These are phyloP conservation scores for Palloptera scutellata DNA, from an alignment of 2,888 invertebrate genomes.

Conservation along the genomic window DNA sequence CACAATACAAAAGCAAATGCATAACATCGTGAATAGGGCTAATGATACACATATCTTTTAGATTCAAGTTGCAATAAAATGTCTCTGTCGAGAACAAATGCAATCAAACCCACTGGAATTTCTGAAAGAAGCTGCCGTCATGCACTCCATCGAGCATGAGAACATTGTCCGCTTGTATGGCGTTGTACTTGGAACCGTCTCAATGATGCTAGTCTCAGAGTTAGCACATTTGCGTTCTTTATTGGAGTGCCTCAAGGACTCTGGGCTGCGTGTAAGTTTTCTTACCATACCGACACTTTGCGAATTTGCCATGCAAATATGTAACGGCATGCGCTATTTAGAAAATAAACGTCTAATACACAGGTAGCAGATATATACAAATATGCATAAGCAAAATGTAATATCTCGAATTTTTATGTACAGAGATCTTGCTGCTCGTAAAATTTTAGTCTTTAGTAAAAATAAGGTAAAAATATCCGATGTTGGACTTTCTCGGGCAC, in stretches of 20 bases:
- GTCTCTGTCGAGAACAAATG: constrained; percentile 92
- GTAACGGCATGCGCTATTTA: constrained; percentile 97
- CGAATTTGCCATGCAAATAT: constrained; percentile 94
- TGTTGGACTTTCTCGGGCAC: constrained; percentile 92
- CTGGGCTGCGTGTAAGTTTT: constrained; percentile 88
- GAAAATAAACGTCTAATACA: constrained; percentile 96
- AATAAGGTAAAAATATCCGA: constrained; percentile 98
- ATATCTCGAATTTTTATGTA: no score
- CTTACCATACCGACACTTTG: constrained; percentile 88
- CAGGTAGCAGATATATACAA: constrained; percentile 66
- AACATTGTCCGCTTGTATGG: constrained; percentile 96
- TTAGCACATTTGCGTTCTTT: constrained; percentile 93
- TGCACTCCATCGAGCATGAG: constrained; percentile 97
- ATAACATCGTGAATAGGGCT: no score
- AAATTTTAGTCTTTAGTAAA: constrained; percentile 96
- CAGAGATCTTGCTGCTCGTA: constrained; percentile 95
- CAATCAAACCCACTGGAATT: constrained; percentile 96
- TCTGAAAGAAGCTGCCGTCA: constrained; percentile 96
- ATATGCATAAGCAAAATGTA: not conserved
- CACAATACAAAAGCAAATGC: no score
- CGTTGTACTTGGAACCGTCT: constrained; percentile 91
- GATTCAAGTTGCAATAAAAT: constrained; percentile 97
- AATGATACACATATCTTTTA: constrained; percentile 56
- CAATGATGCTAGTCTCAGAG: constrained; percentile 86
- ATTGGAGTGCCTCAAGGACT: constrained; percentile 94